Percentiles rank a stretch among this genome's conserved stretches.
Evolutionary conservation across 2,888 invertebrate genomes (phyloP).

Genomic region (Plebejus argus): DNA sequence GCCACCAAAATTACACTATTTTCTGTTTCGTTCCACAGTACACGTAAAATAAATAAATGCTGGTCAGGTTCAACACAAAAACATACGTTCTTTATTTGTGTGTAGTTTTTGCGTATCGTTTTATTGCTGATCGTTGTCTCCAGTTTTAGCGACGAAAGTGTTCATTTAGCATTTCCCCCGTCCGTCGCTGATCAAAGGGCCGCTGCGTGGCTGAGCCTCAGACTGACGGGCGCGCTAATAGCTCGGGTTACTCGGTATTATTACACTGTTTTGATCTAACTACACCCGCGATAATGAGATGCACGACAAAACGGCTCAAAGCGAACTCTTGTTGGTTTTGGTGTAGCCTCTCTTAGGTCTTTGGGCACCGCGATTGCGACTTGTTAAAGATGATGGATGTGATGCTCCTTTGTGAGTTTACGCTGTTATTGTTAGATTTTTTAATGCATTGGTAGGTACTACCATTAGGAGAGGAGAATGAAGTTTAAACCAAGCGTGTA

Average conservation of each 20-base stretch:
- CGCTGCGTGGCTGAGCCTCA: conserved; percentile 54
- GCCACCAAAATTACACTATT: too few relatives aligned
- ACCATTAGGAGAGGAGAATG: background rate
- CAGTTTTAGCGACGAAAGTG: conserved; percentile 62
- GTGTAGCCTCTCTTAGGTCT: background rate
- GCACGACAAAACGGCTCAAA: background rate
- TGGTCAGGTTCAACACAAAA: too few relatives aligned
- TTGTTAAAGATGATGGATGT: background rate
- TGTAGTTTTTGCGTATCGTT: background rate
- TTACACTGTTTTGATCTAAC: conserved; percentile 35
- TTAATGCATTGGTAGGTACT: background rate
- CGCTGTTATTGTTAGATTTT: background rate
- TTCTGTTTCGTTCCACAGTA: too few relatives aligned
- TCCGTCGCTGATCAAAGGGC: conserved; percentile 65
- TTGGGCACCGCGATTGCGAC: background rate
- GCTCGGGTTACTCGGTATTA: conserved; percentile 57
- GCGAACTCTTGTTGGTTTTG: background rate
- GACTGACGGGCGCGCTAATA: conserved; percentile 70
- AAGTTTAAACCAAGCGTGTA: background rate
- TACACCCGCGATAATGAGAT: conserved; percentile 13
- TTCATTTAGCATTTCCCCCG: conserved; percentile 57
- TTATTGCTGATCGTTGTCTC: conserved; percentile 61
- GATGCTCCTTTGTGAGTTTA: background rate
- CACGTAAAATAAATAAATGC: too few relatives aligned
- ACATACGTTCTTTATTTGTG: too few relatives aligned